phyloP scores from a whole-genome alignment of 1,140 invertebrate species.

The Condylostylus longicornis region DNA sequence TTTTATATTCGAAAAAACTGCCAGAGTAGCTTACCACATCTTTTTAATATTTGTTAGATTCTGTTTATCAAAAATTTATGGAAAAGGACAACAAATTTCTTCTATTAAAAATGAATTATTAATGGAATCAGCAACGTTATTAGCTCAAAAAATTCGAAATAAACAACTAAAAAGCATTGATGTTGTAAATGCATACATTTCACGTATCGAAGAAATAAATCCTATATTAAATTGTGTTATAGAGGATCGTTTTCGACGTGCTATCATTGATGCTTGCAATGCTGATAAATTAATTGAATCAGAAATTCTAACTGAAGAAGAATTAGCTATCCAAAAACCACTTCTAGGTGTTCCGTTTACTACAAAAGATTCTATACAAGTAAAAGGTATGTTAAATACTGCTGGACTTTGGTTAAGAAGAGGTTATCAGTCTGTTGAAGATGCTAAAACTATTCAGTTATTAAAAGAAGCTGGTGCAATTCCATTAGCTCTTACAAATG shows the following conservation, averaged over 20 bases:
- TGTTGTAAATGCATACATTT: slow-evolving; percentile 46
- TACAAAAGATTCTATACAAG: slow-evolving; percentile 49
- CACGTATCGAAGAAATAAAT: slow-evolving; percentile 48
- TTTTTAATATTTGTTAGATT: no score
- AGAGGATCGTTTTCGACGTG: slow-evolving; percentile 45
- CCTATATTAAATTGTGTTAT: slow-evolving; percentile 53
- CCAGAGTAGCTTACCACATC: no score
- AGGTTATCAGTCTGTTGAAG: slow-evolving; percentile 42
- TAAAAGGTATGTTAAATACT: slow-evolving; percentile 44
- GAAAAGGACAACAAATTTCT: slow-evolving; percentile 46
- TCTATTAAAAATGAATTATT: slow-evolving; percentile 57
- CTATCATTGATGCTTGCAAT: slow-evolving; percentile 40
- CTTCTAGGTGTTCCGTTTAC: slow-evolving; percentile 52
- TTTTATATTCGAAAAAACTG: no score
- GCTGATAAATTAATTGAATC: slow-evolving; percentile 35
- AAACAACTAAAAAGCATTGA: slow-evolving; percentile 42
- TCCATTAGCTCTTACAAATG: slow-evolving; percentile 73
- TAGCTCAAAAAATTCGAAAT: slow-evolving; percentile 65
- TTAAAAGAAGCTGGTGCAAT: slow-evolving; percentile 70
- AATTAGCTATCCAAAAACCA: slow-evolving; percentile 38
- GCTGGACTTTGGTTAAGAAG: slow-evolving; percentile 36
- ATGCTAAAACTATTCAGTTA: slow-evolving; percentile 53
- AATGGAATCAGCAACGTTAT: slow-evolving; percentile 50
- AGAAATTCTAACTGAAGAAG: slow-evolving; percentile 30
- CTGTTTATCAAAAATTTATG: no score